Evolutionary conservation across 2,888 invertebrate genomes (phyloP).

Genomic region (Eupithecia insigniata): DNA sequence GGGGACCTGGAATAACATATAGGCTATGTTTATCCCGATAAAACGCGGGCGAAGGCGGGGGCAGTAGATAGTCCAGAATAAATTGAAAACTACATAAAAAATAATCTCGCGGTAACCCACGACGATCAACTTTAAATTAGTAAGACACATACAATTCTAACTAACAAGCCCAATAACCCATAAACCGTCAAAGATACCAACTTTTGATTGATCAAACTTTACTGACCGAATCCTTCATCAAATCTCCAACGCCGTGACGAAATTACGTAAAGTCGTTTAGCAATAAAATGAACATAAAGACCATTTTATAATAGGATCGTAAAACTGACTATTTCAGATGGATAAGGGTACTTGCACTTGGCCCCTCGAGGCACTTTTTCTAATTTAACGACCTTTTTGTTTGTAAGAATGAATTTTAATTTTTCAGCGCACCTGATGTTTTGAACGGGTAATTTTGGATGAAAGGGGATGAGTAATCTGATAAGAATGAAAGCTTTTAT

Average conservation of each 20-base stretch:
- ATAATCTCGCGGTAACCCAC: no score
- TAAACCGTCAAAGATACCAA: conserved; percentile 35
- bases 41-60: no score
- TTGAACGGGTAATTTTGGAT: conserved; percentile 39
- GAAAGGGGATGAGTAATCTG: conserved; percentile 11
- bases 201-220: conserved; percentile 50
- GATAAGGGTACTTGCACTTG: conserved; percentile 52
- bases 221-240: conserved; percentile 66
- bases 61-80: no score
- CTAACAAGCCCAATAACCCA: not conserved
- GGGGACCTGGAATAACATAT: no score
- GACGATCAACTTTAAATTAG: no score
- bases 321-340: conserved; percentile 69
- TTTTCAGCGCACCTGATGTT: conserved; percentile 60
- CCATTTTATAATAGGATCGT: conserved; percentile 83
- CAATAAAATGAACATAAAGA: conserved; percentile 82
- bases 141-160: not conserved
- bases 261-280: conserved; percentile 82
- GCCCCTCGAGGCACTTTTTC: conserved; percentile 64
- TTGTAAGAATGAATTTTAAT: conserved; percentile 64
- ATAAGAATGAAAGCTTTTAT: conserved; percentile 1
- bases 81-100: no score
- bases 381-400: conserved; percentile 75
- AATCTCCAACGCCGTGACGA: conserved; percentile 75
- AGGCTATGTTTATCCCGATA: no score